phyloP scores from a whole-genome alignment of 2,113 vertebrate genomes.

The Anhinga rufa region DNA sequence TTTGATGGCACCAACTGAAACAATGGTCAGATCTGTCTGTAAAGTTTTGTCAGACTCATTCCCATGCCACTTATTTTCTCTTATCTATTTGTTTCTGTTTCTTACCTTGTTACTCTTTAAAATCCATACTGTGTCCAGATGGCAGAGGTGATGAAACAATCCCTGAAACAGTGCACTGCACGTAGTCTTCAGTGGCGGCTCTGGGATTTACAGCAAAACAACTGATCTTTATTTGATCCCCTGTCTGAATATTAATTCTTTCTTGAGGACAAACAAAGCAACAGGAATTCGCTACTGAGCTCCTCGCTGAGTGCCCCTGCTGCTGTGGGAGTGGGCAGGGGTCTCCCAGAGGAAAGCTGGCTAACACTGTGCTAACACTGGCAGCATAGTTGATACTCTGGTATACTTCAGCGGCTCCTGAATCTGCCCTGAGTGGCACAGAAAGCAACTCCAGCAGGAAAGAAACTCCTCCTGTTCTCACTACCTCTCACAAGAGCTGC shows the following conservation, averaged over 20 bases:
- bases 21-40: rapidly evolving
- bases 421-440: neutral
- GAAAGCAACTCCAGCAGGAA: neutral
- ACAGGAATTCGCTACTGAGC: neutral
- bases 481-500: neutral
- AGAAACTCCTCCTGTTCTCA: neutral
- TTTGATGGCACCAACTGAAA: neutral
- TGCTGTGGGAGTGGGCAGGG: neutral
- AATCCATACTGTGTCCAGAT: neutral
- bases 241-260: neutral
- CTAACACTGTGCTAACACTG: rapidly evolving
- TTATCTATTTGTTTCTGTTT: neutral
- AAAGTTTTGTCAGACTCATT: neutral
- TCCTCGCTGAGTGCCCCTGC: neutral
- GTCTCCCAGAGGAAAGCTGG: rapidly evolving
- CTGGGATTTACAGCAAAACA: neutral
- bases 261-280: neutral
- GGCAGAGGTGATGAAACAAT: neutral
- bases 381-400: neutral
- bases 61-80: neutral
- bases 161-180: neutral
- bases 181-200: neutral
- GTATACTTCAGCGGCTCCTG: neutral
- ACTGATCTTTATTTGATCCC: neutral
- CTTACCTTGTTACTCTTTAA: neutral